phyloP scores from a whole-genome alignment of 1,140 invertebrate genomes.

The Trachymyrmex septentrionalis region DNA sequence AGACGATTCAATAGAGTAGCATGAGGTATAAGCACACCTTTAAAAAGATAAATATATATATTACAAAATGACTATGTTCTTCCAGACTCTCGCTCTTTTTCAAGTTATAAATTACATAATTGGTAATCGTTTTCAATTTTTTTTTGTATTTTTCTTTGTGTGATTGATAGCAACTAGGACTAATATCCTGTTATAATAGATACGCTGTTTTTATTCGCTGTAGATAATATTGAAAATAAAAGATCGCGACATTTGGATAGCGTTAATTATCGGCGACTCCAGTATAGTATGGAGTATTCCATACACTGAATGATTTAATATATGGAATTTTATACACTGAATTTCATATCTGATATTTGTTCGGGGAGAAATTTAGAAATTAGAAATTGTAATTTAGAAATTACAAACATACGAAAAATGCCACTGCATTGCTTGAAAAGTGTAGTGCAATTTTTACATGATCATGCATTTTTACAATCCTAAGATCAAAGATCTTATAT shows the following conservation, averaged over 20 bases:
- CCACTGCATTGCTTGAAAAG: too few species aligned
- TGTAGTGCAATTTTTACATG: too few species aligned
- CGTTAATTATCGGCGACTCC: neutral
- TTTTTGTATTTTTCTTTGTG: neutral
- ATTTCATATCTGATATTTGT: too few species aligned
- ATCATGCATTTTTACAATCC: too few species aligned
- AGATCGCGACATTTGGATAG: neutral
- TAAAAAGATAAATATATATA: neutral
- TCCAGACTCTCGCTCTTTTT: neutral
- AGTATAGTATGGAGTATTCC: too few species aligned
- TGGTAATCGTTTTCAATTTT: neutral
- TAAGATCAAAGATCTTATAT: too few species aligned
- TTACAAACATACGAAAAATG: too few species aligned
- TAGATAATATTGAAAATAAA: neutral
- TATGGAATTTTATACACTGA: too few species aligned
- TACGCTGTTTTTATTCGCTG: neutral
- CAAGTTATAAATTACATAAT: neutral
- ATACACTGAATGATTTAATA: too few species aligned
- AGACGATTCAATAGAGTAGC: slow-evolving; percentile 92
- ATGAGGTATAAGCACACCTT: slow-evolving; percentile 89
- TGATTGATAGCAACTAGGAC: neutral
- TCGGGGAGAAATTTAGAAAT: too few species aligned
- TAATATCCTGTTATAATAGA: neutral
- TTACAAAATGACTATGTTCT: neutral
- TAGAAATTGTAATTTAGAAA: too few species aligned